phyloP scores from a whole-genome alignment of 2,888 invertebrate species.

The Psylliodes chrysocephalus region DNA sequence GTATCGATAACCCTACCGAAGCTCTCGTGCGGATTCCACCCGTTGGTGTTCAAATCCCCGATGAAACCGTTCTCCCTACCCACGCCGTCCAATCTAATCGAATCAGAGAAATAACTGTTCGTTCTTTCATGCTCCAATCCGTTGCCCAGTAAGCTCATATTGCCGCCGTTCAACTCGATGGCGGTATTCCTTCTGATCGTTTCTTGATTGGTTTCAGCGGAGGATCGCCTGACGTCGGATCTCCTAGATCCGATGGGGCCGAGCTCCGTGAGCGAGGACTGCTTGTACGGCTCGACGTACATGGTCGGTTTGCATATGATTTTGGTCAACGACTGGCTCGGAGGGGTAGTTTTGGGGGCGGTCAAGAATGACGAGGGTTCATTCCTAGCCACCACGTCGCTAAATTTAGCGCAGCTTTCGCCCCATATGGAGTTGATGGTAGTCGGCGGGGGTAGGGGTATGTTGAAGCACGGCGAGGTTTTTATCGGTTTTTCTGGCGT shows the following conservation, averaged over 20 bases:
- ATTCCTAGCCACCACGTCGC: constrained; percentile 70
- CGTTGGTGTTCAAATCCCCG: constrained; percentile 41
- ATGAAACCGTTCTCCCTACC: constrained; percentile 44
- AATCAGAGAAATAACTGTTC: constrained; percentile 56
- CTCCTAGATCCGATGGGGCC: constrained; percentile 65
- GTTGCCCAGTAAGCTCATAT: constrained; percentile 35
- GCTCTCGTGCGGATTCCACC: constrained; percentile 43
- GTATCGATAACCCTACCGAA: constrained; percentile 46
- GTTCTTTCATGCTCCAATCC: constrained; percentile 37
- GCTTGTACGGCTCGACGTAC: constrained; percentile 61
- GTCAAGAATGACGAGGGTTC: constrained; percentile 54
- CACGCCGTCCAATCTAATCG: constrained; percentile 49
- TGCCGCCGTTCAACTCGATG: constrained; percentile 1
- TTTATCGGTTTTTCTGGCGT: constrained; percentile 32
- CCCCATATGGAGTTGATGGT: constrained; percentile 65
- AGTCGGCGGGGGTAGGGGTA: constrained; percentile 51
- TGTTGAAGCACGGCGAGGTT: constrained; percentile 42
- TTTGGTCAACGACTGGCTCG: constrained; percentile 29
- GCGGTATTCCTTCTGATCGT: constrained; percentile 18
- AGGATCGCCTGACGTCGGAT: constrained; percentile 30
- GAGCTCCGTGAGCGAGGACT: constrained; percentile 56
- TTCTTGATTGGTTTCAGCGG: constrained; percentile 7
- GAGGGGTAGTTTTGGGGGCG: constrained; percentile 35
- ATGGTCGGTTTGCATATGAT: constrained; percentile 59
- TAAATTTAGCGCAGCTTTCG: constrained; percentile 69